Conservation (phyloP, 1,140 invertebrate species). For the Dendrolimus kikuchii region DNA sequence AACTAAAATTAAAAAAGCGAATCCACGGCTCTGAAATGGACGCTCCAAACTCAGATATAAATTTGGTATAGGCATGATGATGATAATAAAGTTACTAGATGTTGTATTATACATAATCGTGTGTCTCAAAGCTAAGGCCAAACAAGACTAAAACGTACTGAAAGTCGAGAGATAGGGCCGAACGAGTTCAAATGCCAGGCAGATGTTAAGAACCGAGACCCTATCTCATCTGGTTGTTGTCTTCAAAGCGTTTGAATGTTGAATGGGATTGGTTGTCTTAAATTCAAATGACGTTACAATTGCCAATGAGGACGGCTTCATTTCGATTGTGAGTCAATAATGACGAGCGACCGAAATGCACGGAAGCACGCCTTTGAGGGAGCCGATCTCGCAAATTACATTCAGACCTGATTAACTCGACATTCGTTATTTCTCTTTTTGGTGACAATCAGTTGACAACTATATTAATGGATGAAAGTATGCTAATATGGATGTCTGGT, state of each 20-base stretch:
- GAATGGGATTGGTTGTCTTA: conserved; percentile 59
- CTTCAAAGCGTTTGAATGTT: conserved; percentile 48
- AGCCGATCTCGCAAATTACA: conserved; percentile 33
- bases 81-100: background rate
- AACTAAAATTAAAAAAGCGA: no score
- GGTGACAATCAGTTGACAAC: no score
- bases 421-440: no score
- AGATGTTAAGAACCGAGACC: background rate
- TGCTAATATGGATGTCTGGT: no score
- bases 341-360: conserved; percentile 41
- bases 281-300: conserved; percentile 68
- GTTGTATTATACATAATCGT: background rate
- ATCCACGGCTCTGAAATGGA: no score
- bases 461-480: no score
- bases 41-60: no score
- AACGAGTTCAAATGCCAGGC: background rate
- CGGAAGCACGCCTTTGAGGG: conserved; percentile 32
- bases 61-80: no score
- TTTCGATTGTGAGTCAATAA: conserved; percentile 60
- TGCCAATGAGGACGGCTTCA: conserved; percentile 65
- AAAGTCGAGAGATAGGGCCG: no score
- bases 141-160: no score
- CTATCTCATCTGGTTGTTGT: conserved; percentile 1
- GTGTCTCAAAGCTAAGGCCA: no score
- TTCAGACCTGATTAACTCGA: no score